Evolutionary conservation across 2,888 invertebrate genomes (phyloP).

Genomic region (Stramonita haemastoma): DNA sequence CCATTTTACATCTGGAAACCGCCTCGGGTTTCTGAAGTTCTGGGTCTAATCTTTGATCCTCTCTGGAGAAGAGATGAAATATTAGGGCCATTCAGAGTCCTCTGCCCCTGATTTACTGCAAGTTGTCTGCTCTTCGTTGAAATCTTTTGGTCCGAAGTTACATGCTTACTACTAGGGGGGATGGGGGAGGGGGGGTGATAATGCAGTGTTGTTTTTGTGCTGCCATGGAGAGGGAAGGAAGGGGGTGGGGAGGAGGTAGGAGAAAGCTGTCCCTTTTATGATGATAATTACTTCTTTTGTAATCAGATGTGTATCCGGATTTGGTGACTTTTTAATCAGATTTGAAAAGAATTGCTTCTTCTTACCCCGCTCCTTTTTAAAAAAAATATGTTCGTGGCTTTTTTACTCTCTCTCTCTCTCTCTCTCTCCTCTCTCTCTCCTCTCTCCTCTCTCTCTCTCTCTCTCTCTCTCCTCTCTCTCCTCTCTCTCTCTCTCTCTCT

Average conservation of each 20-base stretch:
- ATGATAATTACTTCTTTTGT: neutral
- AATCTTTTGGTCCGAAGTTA: neutral
- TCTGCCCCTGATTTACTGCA: constrained; percentile 8
- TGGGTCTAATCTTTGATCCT: constrained; percentile 22
- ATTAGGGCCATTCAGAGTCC: neutral
- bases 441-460: neutral
- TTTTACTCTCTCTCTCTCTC: constrained; percentile 6
- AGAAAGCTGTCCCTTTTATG: neutral
- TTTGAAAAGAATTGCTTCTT: no score
- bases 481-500: constrained; percentile 11
- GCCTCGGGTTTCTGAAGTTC: constrained; percentile 15
- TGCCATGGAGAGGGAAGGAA: neutral
- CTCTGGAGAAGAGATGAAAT: neutral
- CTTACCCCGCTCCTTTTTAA: neutral
- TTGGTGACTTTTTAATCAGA: no score
- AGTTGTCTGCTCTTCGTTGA: neutral
- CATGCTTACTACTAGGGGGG: neutral
- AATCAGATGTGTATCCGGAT: neutral
- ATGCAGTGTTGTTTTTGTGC: neutral
- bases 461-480: neutral
- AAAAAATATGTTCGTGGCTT: no score
- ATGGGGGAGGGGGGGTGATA: neutral
- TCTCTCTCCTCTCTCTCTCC: constrained; percentile 1
- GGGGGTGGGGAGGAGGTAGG: neutral
- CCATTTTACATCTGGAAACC: constrained; percentile 24